Base-by-base conservation (phyloP, 2,888 invertebrate genomes). In the Elaeidobius kamerunicus region DNA sequence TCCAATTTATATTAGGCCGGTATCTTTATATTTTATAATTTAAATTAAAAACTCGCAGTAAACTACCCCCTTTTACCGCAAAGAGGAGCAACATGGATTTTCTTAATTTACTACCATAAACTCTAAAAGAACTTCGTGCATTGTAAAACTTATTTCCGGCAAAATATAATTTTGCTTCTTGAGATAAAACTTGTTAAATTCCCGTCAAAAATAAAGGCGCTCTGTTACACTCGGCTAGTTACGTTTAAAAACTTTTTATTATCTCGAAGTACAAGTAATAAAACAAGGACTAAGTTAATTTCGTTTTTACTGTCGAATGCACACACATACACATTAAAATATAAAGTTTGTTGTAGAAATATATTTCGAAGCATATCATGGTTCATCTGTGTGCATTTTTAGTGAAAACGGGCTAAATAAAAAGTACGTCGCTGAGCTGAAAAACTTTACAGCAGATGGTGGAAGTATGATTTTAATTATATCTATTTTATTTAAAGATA, bases 281-380 rank as follows among this genome's bases (percentile, higher is more conserved):
- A 52, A 52, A 52, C 35, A 28, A 42, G 32, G 41, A 46, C 52
- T 52, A 52, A 52, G 42, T 56, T 56, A 52, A 52, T 56, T 56
- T 56, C 38, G 23, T 17, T 43, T 52, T 48, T 55, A 55, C 41
- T 51, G 50, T 46, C 43, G 46, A 43, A 17, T 34, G 46, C 47
- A 43, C 43, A 53, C 19, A 41, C 35, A 43, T 32, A 50, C 42
- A 44, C 43, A 46, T 45, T 38, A 49, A 41, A 54, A 39, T 39
- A 39, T 44, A 40, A 44, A 51, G 45, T 51, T 51, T 51, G 51
- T 51, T 51, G 42, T 48, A 34, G 20, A 23, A 27, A 30, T 36
- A 32, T 50, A 50, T 50, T 50, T 50, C 43, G 42, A 50, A 50
- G 43, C 50, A 34, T 41, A 41, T 48, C 40, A 36, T 38, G 46